Evolutionary conservation across 1,140 invertebrate genomes (phyloP), one percentile per base, ranked within the genome.

Genomic region (Bombus waltoni): DNA sequence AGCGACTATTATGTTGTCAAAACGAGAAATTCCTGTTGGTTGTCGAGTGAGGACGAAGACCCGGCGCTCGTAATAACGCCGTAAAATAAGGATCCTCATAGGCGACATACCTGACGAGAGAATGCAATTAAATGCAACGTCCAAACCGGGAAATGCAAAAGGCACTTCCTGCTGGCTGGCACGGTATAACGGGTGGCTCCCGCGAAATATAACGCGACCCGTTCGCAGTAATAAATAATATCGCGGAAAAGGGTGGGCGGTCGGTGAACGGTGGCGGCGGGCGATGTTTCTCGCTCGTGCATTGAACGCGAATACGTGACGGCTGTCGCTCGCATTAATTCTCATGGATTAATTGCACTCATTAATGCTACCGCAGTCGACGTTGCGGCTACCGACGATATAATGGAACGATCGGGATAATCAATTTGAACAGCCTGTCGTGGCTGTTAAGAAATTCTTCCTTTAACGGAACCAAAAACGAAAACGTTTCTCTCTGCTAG

Each of bases 41-140:
- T 57, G 35, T n/a, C 11, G 53, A 2, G 22, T 5, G 71, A 11
- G 28, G 38, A 13, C 65, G 53, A 71, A 79, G 83, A 83, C 32
- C 57, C 18, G 3, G 0, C 25, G 59, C 22, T 76, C 65, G 76
- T 81, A 81, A 86, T 85, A 77, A 83, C 80, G 76, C 6, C 25
- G 73, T 81, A 84, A 84, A 84, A 89, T 85, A 89, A 87, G 78
- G 72, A 62, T 84, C 66, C 68, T 74, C 66, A 38, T 59, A 59
- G 40, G 15, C 57, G 35, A 66, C 75, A 62, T 78, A 77, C 59
- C 72, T 82, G 88, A 89, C 65, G 78, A 35, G 89, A 32, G 76
- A 87, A 86, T 91, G 90, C 86, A 91, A 91, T 93, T 92, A 92
- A 92, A 90, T 87, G 86, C 88, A 88, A 86, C 86, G 87, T 86